These are phyloP conservation scores for Nixonia krombeini DNA, from an alignment of 1,140 invertebrate species.

Conservation along the genomic window DNA sequence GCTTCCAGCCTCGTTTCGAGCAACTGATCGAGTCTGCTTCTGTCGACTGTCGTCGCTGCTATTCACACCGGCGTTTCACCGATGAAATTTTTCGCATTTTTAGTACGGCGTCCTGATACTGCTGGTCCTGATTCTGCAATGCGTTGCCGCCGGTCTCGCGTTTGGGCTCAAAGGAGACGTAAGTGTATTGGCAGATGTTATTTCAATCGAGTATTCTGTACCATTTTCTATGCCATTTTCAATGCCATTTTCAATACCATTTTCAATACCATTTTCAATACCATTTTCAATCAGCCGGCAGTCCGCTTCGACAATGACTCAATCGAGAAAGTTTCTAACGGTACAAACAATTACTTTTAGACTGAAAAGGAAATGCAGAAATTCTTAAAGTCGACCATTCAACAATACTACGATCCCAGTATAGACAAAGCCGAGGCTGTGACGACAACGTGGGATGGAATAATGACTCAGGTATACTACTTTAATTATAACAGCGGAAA, in stretches of 20 bases:
- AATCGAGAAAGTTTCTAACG: too few species aligned
- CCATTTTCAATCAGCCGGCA: too few species aligned
- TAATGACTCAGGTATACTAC: slow-evolving; percentile 74
- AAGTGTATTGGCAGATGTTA: slow-evolving; percentile 53
- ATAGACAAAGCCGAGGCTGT: slow-evolving; percentile 73
- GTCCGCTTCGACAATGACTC: too few species aligned
- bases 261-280: too few species aligned
- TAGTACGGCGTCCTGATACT: slow-evolving; percentile 83
- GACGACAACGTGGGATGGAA: slow-evolving; percentile 77
- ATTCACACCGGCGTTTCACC: too few species aligned
- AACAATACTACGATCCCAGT: slow-evolving; percentile 72
- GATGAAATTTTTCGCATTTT: too few species aligned
- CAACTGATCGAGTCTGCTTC: too few species aligned
- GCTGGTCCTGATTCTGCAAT: slow-evolving; percentile 79
- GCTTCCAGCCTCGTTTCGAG: too few species aligned
- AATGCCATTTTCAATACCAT: too few species aligned
- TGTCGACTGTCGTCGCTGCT: too few species aligned
- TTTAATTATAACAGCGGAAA: background rate
- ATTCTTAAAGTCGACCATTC: slow-evolving; percentile 74
- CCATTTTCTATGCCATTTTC: too few species aligned
- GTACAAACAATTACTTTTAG: slow-evolving; percentile 68
- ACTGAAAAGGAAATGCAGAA: slow-evolving; percentile 72
- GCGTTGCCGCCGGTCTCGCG: slow-evolving; percentile 80
- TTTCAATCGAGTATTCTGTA: too few species aligned
- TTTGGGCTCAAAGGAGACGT: slow-evolving; percentile 80